Conservation (phyloP, 2,113 vertebrate genomes). For the Sardina pilchardus region DNA sequence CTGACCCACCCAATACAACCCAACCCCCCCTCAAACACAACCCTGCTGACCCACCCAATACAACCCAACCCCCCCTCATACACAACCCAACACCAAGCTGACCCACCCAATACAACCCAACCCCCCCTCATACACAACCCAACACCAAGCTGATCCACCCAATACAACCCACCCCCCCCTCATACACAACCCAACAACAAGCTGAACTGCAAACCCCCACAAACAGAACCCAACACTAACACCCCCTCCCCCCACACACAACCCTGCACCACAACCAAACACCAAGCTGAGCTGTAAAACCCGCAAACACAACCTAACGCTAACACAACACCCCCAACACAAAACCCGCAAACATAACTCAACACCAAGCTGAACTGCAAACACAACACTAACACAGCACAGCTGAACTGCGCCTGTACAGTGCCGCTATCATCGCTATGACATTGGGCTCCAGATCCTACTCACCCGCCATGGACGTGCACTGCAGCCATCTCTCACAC, state of each 20-base stretch:
- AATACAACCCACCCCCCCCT: conserved; percentile 82
- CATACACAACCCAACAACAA: too few relatives aligned
- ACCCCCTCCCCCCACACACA: neutral
- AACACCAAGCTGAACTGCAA: neutral
- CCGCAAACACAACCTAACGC: too few relatives aligned
- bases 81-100: conserved; percentile 61
- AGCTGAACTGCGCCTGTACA: too few relatives aligned
- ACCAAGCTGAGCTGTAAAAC: too few relatives aligned
- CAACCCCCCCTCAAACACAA: conserved; percentile 68
- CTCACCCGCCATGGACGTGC: neutral
- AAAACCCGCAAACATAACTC: neutral
- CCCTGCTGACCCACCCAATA: conserved; percentile 82
- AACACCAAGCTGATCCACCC: conserved; percentile 83
- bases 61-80: conserved; percentile 75
- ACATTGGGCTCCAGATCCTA: neutral
- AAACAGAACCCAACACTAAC: neutral
- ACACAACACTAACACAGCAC: too few relatives aligned
- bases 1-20: conserved; percentile 86
- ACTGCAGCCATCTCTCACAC: neutral
- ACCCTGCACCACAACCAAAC: neutral
- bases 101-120: conserved; percentile 85
- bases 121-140: conserved; percentile 57
- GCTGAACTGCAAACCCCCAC: neutral
- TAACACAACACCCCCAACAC: too few relatives aligned
- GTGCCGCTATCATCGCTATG: neutral